These are phyloP conservation scores for Tethea ocularis DNA, from an alignment of 2,888 invertebrate genomes.

Conservation along the genomic window DNA sequence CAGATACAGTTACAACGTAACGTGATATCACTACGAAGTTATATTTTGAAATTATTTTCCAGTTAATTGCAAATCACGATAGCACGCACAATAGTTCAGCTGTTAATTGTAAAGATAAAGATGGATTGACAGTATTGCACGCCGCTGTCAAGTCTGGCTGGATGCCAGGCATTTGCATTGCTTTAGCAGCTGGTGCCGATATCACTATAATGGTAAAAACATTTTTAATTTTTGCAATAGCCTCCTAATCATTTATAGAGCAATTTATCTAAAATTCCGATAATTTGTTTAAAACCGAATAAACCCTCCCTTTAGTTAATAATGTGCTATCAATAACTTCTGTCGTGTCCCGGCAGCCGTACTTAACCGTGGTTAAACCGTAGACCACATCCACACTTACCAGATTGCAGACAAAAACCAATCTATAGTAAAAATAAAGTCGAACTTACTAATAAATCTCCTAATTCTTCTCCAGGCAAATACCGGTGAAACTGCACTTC, in stretches of 20 bases:
- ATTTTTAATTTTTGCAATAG: not conserved
- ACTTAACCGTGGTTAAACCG: too few relatives aligned
- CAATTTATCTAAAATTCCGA: too few relatives aligned
- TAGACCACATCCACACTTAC: too few relatives aligned
- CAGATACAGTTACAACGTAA: too few relatives aligned
- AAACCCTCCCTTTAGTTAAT: too few relatives aligned
- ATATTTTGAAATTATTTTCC: slow-evolving; percentile 25
- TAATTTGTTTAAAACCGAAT: not conserved
- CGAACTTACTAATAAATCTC: too few relatives aligned
- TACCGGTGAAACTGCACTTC: slow-evolving; percentile 59
- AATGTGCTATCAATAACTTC: too few relatives aligned
- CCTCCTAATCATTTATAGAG: too few relatives aligned
- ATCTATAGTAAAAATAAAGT: too few relatives aligned
- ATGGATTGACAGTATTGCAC: slow-evolving; percentile 60
- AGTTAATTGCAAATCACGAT: slow-evolving; percentile 23
- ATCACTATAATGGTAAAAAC: slow-evolving; percentile 48
- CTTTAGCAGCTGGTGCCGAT: slow-evolving; percentile 73
- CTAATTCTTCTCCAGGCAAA: slow-evolving; percentile 39
- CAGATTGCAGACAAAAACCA: too few relatives aligned
- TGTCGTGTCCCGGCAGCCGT: too few relatives aligned
- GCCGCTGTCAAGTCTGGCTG: slow-evolving; percentile 66
- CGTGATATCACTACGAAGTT: too few relatives aligned
- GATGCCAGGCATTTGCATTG: slow-evolving; percentile 67
- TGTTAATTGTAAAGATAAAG: slow-evolving; percentile 41
- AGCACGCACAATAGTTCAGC: slow-evolving; percentile 16